Evolutionary conservation across 2,888 invertebrate genomes (phyloP).

Genomic region (Podotricha telesiphe): DNA sequence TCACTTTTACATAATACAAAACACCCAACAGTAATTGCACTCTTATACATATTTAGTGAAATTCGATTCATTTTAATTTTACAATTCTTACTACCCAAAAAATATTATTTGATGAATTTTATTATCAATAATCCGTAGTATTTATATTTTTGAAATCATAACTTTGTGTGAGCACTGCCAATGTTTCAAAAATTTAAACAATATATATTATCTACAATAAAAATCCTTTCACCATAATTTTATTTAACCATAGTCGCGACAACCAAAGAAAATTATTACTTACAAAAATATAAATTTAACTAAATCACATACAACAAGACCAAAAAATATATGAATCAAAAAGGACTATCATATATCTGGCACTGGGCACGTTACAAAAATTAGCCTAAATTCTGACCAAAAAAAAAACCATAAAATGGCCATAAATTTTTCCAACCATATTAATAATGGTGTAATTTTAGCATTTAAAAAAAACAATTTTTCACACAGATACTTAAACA

Average conservation of each 20-base stretch:
- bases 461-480: background rate
- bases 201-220: background rate
- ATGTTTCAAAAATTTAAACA: background rate
- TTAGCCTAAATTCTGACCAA: background rate
- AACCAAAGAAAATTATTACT: slow-evolving; percentile 34
- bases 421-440: background rate
- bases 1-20: slow-evolving; percentile 49
- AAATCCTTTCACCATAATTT: background rate
- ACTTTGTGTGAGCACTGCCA: background rate
- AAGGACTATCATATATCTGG: background rate
- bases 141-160: background rate
- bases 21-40: slow-evolving; percentile 51
- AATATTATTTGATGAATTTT: background rate
- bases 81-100: slow-evolving; percentile 63
- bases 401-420: background rate
- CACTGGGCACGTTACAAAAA: background rate
- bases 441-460: background rate
- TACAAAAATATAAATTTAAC: slow-evolving; percentile 55
- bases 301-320: slow-evolving; percentile 46
- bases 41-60: slow-evolving; percentile 36
- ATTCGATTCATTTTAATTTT: slow-evolving; percentile 40
- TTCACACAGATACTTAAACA: too few species aligned
- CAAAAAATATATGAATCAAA: background rate
- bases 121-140: background rate
- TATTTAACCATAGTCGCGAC: background rate